A percentile compares a stretch with the other conserved stretches of the same genome.
Conservation (phyloP, 2,113 vertebrate species). For the Cyanocitta stelleri region DNA sequence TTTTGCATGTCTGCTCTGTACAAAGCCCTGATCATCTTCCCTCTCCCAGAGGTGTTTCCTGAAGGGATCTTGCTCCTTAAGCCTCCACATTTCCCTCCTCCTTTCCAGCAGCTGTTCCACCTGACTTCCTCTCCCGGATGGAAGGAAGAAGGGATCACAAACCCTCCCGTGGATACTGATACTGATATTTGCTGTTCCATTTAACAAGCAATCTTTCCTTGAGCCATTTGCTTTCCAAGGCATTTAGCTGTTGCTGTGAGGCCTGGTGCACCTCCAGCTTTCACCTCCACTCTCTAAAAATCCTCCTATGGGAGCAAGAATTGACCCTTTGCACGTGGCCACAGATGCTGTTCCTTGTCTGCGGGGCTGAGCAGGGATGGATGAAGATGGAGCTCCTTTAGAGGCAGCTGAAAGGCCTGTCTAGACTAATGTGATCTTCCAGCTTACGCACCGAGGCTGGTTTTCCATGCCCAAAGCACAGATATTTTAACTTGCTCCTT, state of each 20-base stretch:
- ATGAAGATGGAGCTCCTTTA: not conserved
- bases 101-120: not conserved
- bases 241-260: not conserved
- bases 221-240: not conserved
- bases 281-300: not conserved
- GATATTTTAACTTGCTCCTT: not conserved
- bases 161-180: not conserved
- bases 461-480: not conserved
- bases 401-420: not conserved
- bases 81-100: not conserved
- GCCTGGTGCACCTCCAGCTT: not conserved
- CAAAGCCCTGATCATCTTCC: not conserved
- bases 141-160: not conserved
- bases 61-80: not conserved
- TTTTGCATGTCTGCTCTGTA: not conserved
- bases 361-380: not conserved
- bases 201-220: not conserved
- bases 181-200: not conserved
- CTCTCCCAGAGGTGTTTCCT: not conserved
- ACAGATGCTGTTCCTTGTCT: fast-evolving
- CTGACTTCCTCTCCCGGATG: not conserved
- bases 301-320: not conserved
- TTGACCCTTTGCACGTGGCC: fast-evolving
- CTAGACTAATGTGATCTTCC: not conserved
- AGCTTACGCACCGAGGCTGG: not conserved